Percentiles rank a stretch among this genome's conserved stretches.
Evolutionary conservation across 2,888 invertebrate genomes (phyloP).

Genomic region (Aspidiotus rigidus): DNA sequence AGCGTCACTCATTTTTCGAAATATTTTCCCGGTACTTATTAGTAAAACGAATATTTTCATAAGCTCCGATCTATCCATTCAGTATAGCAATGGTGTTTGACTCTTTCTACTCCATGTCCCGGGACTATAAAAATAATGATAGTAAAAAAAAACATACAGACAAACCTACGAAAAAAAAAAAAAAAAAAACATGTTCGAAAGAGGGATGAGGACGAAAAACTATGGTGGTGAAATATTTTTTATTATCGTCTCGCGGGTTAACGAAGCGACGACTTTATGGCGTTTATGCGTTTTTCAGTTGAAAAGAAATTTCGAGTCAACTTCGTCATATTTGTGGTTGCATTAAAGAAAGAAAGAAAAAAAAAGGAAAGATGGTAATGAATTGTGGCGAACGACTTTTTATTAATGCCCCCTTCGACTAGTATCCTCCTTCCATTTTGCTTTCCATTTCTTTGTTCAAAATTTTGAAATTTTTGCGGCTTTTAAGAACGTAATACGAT

Average conservation of each 20-base stretch:
- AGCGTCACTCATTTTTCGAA: too few relatives aligned
- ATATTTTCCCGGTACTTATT: too few relatives aligned
- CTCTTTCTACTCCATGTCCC: too few relatives aligned
- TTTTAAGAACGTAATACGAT: not conserved
- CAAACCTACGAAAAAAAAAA: not conserved
- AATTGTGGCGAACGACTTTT: slow-evolving; percentile 29
- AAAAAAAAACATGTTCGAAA: not conserved
- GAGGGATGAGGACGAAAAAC: not conserved
- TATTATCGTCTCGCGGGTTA: slow-evolving; percentile 26
- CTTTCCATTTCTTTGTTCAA: not conserved
- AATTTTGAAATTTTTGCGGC: not conserved
- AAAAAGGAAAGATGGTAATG: slow-evolving; percentile 20
- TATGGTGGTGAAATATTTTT: slow-evolving; percentile 15
- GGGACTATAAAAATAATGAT: too few relatives aligned
- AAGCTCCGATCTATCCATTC: too few relatives aligned
- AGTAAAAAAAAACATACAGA: too few relatives aligned
- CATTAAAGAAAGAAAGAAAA: too few relatives aligned
- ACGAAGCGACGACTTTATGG: slow-evolving; percentile 20
- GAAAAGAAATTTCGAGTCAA: slow-evolving; percentile 4
- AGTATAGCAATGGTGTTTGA: too few relatives aligned
- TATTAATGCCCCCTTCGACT: slow-evolving; percentile 15
- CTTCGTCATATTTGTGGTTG: slow-evolving; percentile 14
- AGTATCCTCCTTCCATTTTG: not conserved
- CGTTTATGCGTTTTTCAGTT: slow-evolving; percentile 14
- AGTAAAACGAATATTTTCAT: too few relatives aligned